Evolutionary conservation across 2,113 vertebrate genomes (phyloP).

Genomic region (Lethenteron camtschaticum): DNA sequence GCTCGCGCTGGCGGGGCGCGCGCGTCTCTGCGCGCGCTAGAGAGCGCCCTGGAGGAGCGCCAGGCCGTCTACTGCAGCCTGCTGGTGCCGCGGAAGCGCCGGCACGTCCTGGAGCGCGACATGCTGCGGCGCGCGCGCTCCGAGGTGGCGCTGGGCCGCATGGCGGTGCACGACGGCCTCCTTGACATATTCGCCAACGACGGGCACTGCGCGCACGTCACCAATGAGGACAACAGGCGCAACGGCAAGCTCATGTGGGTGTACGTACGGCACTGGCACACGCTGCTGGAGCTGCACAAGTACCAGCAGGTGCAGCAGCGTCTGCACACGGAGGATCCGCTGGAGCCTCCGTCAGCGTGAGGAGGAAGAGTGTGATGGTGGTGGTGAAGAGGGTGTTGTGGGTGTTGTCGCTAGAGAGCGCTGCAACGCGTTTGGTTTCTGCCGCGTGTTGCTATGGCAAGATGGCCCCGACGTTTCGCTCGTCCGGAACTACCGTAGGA

Average conservation of each 20-base stretch:
- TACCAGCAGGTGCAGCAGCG: constrained; percentile 20
- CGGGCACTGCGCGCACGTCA: constrained; percentile 43
- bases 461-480: no score
- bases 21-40: constrained; percentile 36
- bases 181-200: constrained; percentile 73
- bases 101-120: constrained; percentile 56
- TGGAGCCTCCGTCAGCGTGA: no score
- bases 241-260: constrained; percentile 90
- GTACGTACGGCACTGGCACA: constrained; percentile 71
- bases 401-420: no score
- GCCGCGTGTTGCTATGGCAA: no score
- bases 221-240: constrained; percentile 43
- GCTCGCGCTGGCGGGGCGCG: constrained; percentile 36
- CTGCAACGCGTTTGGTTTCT: no score
- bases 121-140: constrained; percentile 46
- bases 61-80: constrained; percentile 64
- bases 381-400: no score
- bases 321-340: no score
- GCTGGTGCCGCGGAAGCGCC: constrained; percentile 29
- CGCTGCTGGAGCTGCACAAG: constrained; percentile 42
- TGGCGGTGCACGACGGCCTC: constrained; percentile 36
- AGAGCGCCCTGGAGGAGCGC: constrained; percentile 43
- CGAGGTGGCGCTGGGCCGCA: constrained; percentile 24
- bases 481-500: no score
- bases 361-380: no score